These are phyloP conservation scores for Mormyrops attenuatus DNA, from an alignment of 2,797 vertebrate species.

Conservation along the genomic window DNA sequence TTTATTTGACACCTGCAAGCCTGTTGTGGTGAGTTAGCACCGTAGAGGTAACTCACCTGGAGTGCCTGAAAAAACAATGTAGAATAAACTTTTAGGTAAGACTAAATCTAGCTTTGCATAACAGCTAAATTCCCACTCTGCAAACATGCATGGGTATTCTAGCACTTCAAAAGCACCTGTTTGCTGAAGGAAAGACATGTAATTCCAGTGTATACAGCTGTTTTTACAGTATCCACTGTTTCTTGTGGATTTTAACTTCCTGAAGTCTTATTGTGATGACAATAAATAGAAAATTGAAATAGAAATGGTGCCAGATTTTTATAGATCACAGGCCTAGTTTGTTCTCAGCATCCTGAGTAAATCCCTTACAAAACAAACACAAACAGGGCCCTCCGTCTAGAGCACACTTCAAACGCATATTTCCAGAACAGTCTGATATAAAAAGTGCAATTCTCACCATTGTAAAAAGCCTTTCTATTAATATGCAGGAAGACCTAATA, in stretches of 20 bases:
- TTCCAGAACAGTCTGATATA: constrained; percentile 9
- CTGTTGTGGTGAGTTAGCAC: background rate
- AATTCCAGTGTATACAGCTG: constrained; percentile 34
- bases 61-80: constrained; percentile 9
- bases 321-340: constrained; percentile 9
- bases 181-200: constrained; percentile 32
- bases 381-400: background rate
- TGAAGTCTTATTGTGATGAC: background rate
- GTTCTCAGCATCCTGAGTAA: constrained; percentile 1
- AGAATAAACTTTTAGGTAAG: constrained; percentile 9
- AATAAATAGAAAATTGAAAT: constrained; percentile 11
- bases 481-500: background rate
- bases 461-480: background rate
- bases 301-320: background rate
- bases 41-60: background rate
- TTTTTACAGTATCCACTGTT: background rate
- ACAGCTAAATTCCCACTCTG: background rate
- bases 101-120: constrained; percentile 16
- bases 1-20: background rate
- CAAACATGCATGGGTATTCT: background rate
- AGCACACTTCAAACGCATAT: background rate
- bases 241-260: constrained; percentile 10
- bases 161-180: constrained; percentile 17
- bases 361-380: constrained; percentile 14
- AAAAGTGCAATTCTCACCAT: background rate